phyloP scores from a whole-genome alignment of 2,113 vertebrate genomes.

The Crotalus tigris region DNA sequence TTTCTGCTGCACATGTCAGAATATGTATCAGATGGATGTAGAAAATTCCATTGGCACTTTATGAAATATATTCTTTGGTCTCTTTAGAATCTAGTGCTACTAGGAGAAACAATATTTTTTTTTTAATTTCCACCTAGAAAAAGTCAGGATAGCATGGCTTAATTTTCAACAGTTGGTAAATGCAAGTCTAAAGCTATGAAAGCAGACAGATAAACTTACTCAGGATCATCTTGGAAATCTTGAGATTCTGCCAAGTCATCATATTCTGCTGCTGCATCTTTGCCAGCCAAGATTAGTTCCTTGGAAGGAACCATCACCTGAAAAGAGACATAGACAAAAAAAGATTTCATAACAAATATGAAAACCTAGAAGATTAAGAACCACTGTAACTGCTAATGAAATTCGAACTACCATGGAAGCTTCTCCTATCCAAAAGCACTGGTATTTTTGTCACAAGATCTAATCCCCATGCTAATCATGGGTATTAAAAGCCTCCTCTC shows the following conservation, averaged over 20 bases:
- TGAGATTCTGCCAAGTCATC: slow-evolving; percentile 96
- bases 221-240: slow-evolving; percentile 96
- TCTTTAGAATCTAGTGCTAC: background rate
- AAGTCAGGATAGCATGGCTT: background rate
- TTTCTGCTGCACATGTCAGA: background rate
- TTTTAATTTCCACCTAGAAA: background rate
- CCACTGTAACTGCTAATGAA: background rate
- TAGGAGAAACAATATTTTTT: background rate
- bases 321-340: slow-evolving; percentile 25
- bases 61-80: background rate
- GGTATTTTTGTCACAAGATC: background rate
- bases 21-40: background rate
- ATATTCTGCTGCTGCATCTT: slow-evolving; percentile 95
- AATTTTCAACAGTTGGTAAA: background rate
- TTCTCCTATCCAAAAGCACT: background rate
- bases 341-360: slow-evolving; percentile 6
- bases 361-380: no score
- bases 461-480: background rate
- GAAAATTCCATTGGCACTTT: background rate
- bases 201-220: slow-evolving; percentile 76
- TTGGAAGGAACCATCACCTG: slow-evolving; percentile 88
- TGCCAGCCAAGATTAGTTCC: slow-evolving; percentile 89
- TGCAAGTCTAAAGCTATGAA: background rate
- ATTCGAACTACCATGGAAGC: background rate
- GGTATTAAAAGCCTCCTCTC: background rate